phyloP scores from a whole-genome alignment of 2,888 invertebrate genomes.

The Nasonia oneida region DNA sequence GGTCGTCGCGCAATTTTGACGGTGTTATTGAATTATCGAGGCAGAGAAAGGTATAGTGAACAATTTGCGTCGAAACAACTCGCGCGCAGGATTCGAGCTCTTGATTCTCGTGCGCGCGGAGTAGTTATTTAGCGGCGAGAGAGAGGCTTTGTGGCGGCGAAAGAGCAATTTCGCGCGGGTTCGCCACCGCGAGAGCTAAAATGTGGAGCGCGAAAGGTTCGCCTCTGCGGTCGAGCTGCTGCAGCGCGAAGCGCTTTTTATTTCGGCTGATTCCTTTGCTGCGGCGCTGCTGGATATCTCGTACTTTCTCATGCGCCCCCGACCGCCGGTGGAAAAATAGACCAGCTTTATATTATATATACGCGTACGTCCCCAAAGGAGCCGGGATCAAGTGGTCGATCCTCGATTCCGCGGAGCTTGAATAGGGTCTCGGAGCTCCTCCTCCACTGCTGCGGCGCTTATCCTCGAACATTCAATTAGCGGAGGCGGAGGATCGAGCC shows the following conservation, averaged over 20 bases:
- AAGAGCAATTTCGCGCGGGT: not conserved
- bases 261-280: conserved; percentile 4
- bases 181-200: not conserved
- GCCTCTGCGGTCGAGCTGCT: not conserved
- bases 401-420: conserved; percentile 28
- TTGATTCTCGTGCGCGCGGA: not conserved
- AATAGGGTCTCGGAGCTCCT: conserved; percentile 20
- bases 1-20: conserved; percentile 9
- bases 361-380: not conserved
- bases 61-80: not conserved
- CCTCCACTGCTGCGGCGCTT: conserved; percentile 10
- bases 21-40: conserved; percentile 15
- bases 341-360: no score
- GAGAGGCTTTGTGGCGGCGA: not conserved
- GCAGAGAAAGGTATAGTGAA: not conserved
- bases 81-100: not conserved
- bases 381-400: conserved; percentile 1
- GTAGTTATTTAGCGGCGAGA: not conserved
- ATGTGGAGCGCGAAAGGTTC: conserved; percentile 9
- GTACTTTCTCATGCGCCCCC: not conserved
- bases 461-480: conserved; percentile 66
- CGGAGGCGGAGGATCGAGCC: conserved; percentile 22
- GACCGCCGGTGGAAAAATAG: no score
- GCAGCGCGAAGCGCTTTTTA: not conserved
- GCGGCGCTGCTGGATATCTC: not conserved